Percentiles rank a stretch among this genome's conserved stretches.
Evolutionary conservation across 23 tunicate species (phyloP).

Genomic region (Oikopleura dioica): DNA sequence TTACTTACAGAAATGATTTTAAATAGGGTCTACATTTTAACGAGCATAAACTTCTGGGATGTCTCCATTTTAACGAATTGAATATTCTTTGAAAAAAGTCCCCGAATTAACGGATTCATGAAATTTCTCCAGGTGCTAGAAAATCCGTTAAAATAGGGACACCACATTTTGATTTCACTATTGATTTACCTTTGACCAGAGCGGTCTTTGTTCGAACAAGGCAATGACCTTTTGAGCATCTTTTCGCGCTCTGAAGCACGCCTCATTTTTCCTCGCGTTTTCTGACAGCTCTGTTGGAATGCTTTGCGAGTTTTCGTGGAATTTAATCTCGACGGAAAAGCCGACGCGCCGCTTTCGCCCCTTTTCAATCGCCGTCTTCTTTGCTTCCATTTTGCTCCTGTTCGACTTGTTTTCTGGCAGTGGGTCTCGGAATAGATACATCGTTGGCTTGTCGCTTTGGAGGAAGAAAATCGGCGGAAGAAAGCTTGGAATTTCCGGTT

Average conservation of each 20-base stretch:
- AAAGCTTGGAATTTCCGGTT: background rate
- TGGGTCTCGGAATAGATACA: background rate
- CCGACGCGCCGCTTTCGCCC: background rate
- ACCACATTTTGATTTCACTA: no score
- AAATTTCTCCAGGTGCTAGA: no score
- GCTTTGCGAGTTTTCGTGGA: background rate
- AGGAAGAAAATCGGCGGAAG: background rate
- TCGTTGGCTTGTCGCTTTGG: background rate
- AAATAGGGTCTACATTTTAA: no score
- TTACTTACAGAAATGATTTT: no score
- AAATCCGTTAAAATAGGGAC: no score
- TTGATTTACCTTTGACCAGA: conserved; percentile 12
- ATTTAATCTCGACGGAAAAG: background rate
- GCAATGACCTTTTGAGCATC: background rate
- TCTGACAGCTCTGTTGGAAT: background rate
- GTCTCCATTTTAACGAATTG: no score
- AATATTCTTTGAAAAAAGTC: no score
- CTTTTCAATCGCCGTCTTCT: background rate
- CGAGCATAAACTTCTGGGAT: no score
- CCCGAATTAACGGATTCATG: no score
- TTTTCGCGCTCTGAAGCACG: background rate
- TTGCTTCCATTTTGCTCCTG: background rate
- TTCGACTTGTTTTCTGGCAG: no score
- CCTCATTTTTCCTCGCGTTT: background rate
- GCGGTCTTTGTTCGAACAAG: background rate